Conservation (phyloP, 30 jellyfish, hydroid and myxozoan species). For the Phacellophora camtschatica region DNA sequence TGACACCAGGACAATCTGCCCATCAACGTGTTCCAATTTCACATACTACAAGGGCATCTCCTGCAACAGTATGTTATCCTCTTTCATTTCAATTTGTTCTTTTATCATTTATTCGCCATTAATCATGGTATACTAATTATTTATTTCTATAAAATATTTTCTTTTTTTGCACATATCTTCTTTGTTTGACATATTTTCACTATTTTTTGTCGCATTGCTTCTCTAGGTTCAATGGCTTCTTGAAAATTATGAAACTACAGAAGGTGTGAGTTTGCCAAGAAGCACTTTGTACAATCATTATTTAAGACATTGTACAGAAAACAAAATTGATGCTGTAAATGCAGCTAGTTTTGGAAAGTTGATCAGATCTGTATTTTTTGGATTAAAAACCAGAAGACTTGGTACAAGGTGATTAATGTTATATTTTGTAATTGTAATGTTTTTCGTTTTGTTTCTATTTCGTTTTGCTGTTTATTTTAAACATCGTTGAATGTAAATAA, state of each 20-base stretch:
- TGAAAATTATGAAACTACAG: constrained; percentile 98
- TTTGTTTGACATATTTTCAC: too few relatives aligned
- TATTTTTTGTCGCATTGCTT: too few relatives aligned
- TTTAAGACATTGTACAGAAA: constrained; percentile 90
- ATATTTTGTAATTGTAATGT: not conserved
- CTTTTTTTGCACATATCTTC: not conserved
- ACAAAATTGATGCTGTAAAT: constrained; percentile 96
- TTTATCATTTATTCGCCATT: not conserved
- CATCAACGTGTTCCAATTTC: constrained; percentile 98
- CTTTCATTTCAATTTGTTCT: not conserved
- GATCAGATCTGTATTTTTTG: constrained; percentile 95
- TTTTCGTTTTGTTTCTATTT: not conserved
- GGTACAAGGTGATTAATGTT: constrained; percentile 88
- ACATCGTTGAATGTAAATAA: too few relatives aligned
- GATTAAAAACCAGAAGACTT: constrained; percentile 95
- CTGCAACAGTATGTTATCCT: constrained; percentile 85
- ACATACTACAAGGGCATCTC: constrained; percentile 99
- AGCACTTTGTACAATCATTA: constrained; percentile 95
- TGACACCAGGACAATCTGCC: constrained; percentile 98
- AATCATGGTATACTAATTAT: too few relatives aligned
- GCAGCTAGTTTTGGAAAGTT: constrained; percentile 99
- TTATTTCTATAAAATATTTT: too few relatives aligned
- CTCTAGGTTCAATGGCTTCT: constrained; percentile 97
- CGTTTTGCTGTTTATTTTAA: not conserved
- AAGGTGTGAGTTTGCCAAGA: constrained; percentile 99